These are phyloP conservation scores for Clunio marinus DNA, from an alignment of 2,888 invertebrate species.

Conservation along the genomic window DNA sequence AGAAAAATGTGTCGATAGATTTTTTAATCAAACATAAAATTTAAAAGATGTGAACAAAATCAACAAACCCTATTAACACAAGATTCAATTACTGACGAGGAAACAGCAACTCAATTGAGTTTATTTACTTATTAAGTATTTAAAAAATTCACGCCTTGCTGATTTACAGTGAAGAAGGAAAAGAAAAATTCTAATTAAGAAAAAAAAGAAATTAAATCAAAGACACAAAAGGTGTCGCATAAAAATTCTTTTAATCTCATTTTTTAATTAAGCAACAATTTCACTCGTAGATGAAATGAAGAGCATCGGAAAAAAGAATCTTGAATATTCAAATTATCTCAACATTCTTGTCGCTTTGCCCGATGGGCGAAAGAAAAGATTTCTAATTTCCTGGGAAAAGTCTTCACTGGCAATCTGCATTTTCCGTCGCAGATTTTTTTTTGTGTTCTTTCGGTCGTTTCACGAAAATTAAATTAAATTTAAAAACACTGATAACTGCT, in stretches of 20 bases:
- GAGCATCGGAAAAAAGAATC: constrained; percentile 16
- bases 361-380: constrained; percentile 1
- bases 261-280: constrained; percentile 37
- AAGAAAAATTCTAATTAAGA: constrained; percentile 17
- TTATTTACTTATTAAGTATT: constrained; percentile 8
- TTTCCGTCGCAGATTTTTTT: constrained; percentile 36
- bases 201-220: constrained; percentile 1
- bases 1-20: no score
- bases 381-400: not conserved
- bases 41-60: not conserved
- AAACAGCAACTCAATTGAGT: not conserved
- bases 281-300: not conserved
- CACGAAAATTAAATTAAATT: constrained; percentile 38
- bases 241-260: constrained; percentile 21
- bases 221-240: constrained; percentile 23
- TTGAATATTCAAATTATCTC: constrained; percentile 36
- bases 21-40: no score
- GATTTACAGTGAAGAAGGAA: no score
- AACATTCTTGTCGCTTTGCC: not conserved
- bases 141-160: not conserved
- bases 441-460: not conserved
- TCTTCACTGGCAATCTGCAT: constrained; percentile 3
- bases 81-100: not conserved
- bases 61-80: constrained; percentile 19
- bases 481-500: constrained; percentile 36